These are phyloP conservation scores for Caenorhabditis angaria DNA, from an alignment of 2,888 invertebrate species.

Conservation along the genomic window DNA sequence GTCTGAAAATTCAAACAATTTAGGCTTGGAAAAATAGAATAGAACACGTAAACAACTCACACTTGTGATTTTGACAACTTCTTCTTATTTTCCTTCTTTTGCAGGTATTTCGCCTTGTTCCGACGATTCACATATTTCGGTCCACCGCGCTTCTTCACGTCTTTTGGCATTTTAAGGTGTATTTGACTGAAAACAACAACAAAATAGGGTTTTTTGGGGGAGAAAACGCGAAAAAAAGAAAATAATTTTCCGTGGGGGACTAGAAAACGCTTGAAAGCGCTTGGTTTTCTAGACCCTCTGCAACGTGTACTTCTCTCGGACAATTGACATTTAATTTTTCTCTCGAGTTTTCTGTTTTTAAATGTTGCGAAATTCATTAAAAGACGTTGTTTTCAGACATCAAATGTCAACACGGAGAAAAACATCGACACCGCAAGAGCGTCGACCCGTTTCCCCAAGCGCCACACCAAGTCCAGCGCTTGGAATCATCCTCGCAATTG, in stretches of 20 bases:
- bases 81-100: constrained; percentile 35
- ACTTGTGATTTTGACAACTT: constrained; percentile 36
- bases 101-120: constrained; percentile 32
- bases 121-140: constrained; percentile 33
- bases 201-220: constrained; percentile 10
- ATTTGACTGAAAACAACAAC: constrained; percentile 8
- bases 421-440: neutral
- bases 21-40: neutral
- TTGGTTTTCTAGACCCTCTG: constrained; percentile 29
- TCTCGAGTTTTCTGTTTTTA: neutral
- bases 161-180: constrained; percentile 47
- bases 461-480: constrained; percentile 28
- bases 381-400: too few relatives aligned
- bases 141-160: constrained; percentile 46
- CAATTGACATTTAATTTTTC: neutral
- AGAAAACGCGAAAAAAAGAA: constrained; percentile 8
- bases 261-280: constrained; percentile 7
- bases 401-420: neutral
- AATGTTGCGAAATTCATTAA: constrained; percentile 13
- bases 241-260: constrained; percentile 15
- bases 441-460: constrained; percentile 31
- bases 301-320: constrained; percentile 2
- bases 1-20: constrained; percentile 34
- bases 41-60: constrained; percentile 25
- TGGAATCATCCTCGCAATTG: constrained; percentile 44